A percentile compares a stretch with the other conserved stretches of the same genome.
Conservation (phyloP, 1,140 invertebrate species). For the Cydia fagiglandana region DNA sequence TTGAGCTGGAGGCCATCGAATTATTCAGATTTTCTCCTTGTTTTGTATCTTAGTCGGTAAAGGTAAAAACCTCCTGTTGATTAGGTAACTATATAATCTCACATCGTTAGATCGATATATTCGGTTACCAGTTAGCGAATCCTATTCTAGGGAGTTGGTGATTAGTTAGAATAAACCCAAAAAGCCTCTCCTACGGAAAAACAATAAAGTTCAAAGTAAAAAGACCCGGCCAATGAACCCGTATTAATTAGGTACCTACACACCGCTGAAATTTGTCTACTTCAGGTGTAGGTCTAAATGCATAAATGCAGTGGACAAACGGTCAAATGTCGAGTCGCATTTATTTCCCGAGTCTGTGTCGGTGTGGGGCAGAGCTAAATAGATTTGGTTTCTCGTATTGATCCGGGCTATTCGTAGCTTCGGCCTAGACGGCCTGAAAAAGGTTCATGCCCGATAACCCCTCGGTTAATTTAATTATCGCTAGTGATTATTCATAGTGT, state of each 20-base stretch:
- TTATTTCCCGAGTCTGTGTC: slow-evolving; percentile 15
- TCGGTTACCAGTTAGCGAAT: too few species aligned
- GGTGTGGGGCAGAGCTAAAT: slow-evolving; percentile 43
- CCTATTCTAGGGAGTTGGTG: too few species aligned
- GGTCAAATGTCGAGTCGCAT: slow-evolving; percentile 20
- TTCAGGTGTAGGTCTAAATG: background rate
- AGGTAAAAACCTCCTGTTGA: too few species aligned
- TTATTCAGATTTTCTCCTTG: too few species aligned
- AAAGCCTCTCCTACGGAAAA: too few species aligned
- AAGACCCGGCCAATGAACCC: too few species aligned
- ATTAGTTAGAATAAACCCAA: too few species aligned
- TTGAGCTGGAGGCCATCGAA: too few species aligned
- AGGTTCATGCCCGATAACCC: slow-evolving; percentile 27
- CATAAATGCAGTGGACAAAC: slow-evolving; percentile 27
- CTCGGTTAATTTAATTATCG: background rate
- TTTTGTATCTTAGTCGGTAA: too few species aligned
- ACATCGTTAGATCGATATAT: too few species aligned
- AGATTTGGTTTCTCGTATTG: slow-evolving; percentile 41
- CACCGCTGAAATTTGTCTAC: background rate
- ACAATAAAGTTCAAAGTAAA: too few species aligned
- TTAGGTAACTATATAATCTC: too few species aligned
- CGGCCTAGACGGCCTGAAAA: slow-evolving; percentile 35
- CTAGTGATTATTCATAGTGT: background rate
- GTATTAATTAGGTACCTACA: background rate
- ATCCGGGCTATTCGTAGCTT: slow-evolving; percentile 38